Evolutionary conservation across 2,888 invertebrate species (phyloP).

Genomic region (Cheilosia vulpina): DNA sequence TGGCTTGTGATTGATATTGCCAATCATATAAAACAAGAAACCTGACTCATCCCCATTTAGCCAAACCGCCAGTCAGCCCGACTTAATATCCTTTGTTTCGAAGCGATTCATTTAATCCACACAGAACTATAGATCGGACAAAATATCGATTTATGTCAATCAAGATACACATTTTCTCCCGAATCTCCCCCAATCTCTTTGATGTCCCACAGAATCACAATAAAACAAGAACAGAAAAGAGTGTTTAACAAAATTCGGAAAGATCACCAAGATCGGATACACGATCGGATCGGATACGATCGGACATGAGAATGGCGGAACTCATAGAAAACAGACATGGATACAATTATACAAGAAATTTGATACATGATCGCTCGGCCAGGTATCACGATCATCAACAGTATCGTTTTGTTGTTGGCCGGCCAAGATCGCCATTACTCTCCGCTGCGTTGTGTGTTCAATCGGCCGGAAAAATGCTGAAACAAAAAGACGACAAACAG

Average conservation of each 20-base stretch:
- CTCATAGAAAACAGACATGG: conserved; percentile 23
- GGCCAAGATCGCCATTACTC: not conserved
- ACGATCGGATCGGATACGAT: conserved; percentile 32
- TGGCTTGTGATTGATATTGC: too few relatives aligned
- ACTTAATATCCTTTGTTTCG: too few relatives aligned
- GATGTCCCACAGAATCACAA: conserved; percentile 18
- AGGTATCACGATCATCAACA: conserved; percentile 29
- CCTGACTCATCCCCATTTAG: too few relatives aligned
- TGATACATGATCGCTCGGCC: conserved; percentile 34
- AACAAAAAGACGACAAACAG: conserved; percentile 6
- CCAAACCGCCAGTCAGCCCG: too few relatives aligned
- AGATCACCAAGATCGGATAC: conserved; percentile 48
- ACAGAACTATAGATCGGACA: conserved; percentile 8
- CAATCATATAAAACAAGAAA: too few relatives aligned
- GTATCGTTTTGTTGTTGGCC: conserved; percentile 9
- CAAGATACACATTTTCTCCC: conserved; percentile 1
- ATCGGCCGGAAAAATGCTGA: conserved; percentile 25
- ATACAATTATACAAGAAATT: conserved; percentile 44
- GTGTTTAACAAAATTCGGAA: conserved; percentile 25
- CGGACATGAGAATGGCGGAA: conserved; percentile 46
- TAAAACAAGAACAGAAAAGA: not conserved
- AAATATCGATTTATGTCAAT: conserved; percentile 47
- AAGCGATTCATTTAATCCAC: too few relatives aligned
- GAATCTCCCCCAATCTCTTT: not conserved
- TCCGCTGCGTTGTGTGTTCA: conserved; percentile 23